Percentiles rank a stretch among this genome's conserved stretches.
phyloP scores from a whole-genome alignment of 1,140 invertebrate genomes.

The Eriocheir sinensis region DNA sequence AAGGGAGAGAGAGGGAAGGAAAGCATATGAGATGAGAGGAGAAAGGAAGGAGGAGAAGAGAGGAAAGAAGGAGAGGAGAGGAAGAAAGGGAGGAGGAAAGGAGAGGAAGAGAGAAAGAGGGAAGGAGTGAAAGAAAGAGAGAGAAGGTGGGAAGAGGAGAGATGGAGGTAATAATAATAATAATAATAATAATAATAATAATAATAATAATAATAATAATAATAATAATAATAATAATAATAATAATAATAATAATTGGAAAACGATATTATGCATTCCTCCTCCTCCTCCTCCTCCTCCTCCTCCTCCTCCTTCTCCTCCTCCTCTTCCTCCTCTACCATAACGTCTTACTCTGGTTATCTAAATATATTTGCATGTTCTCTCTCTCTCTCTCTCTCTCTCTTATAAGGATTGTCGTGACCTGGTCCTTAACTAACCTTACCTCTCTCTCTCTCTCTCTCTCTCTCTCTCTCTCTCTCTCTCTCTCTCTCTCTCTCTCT shows the following conservation, averaged over 20 bases:
- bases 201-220: no score
- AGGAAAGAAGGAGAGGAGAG: not conserved
- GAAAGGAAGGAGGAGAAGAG: not conserved
- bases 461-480: slow-evolving; percentile 50
- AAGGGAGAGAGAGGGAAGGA: slow-evolving; percentile 46
- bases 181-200: no score
- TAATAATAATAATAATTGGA: no score
- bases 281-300: not conserved
- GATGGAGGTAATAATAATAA: not conserved
- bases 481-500: slow-evolving; percentile 42
- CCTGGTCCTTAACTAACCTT: not conserved
- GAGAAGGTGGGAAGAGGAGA: not conserved
- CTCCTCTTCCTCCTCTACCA: not conserved
- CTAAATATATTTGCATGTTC: not conserved
- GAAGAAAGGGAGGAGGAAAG: not conserved
- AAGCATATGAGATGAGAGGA: not conserved
- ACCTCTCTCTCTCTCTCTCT: not conserved
- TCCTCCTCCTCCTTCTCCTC: not conserved
- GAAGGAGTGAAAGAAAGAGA: not conserved
- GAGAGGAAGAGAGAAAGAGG: slow-evolving; percentile 33
- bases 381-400: slow-evolving; percentile 34
- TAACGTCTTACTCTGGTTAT: not conserved
- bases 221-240: no score
- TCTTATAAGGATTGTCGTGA: not conserved
- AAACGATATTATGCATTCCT: not conserved